Evolutionary conservation across 1,140 invertebrate genomes (phyloP), one percentile per base, ranked within the genome.

Genomic region (Wasmannia auropunctata): DNA sequence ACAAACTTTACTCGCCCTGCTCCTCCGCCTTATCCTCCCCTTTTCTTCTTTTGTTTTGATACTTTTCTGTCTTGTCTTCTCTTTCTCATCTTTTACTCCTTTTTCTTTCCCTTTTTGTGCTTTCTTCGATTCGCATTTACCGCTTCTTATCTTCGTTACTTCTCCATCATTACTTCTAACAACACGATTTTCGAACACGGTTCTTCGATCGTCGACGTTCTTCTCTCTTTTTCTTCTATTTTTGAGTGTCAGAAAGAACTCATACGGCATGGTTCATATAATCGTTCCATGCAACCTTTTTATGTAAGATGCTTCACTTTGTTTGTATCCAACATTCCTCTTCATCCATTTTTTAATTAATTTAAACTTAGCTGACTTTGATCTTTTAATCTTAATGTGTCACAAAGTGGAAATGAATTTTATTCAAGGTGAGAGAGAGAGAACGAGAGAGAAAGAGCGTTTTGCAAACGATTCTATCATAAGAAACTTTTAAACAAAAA

Each of bases 231-330:
- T 16, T 56, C 43, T 65, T 28, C 69, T 34, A 34, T 54, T 67
- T 40, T 74, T 54, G 31, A 58, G 43, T 37, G 67, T 62, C 86
- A 86, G 43, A 83, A 87, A 89, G 87, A 90, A 85, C 85, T 87
- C 69, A 67, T 79, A 87, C 84, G 62, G 89, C 85, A 91, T 90
- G 87, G 83, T 86, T 86, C 87, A 69, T 62, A 87, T 72, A 90
- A 87, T 88, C 89, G 84, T 91, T 91, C 86, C 86, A 87, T 88
- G 63, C 84, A 63, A n/a, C n/a, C n/a, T n/a, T n/a, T n/a, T n/a
- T n/a, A n/a, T n/a, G n/a, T 72, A 85, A 91, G 91, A 90, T 90
- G 89, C 88, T 92, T 88, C 92, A 92, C 91, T 91, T 92, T 92
- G 91, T 92, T 93, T 92, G 90, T 91, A 90, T 93, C 90, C 84